Percentiles rank a stretch among this genome's conserved stretches.
Evolutionary conservation across 2,888 invertebrate species (phyloP).

Genomic region (Ormyrus thymus): DNA sequence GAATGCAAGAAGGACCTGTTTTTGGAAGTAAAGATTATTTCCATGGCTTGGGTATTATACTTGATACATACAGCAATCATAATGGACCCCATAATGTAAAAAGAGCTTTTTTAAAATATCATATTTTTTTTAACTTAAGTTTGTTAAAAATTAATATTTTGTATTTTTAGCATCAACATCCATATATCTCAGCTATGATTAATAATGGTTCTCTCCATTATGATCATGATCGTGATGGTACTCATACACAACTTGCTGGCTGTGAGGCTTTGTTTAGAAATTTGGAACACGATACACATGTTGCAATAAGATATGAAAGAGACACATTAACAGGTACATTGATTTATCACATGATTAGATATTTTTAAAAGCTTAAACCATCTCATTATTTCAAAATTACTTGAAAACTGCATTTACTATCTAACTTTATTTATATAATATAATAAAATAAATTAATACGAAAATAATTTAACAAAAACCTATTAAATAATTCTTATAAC

Average conservation of each 20-base stretch:
- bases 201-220: slow-evolving; percentile 97
- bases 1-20: slow-evolving; percentile 89
- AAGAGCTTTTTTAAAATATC: slow-evolving; percentile 4
- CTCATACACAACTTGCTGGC: slow-evolving; percentile 97
- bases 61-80: slow-evolving; percentile 99
- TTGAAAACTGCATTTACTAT: no score
- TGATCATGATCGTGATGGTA: slow-evolving; percentile 99
- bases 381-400: no score
- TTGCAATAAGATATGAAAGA: slow-evolving; percentile 93
- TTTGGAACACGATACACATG: slow-evolving; percentile 90
- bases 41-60: slow-evolving; percentile 90
- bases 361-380: neutral
- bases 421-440: no score
- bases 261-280: slow-evolving; percentile 98
- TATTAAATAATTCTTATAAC: no score
- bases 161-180: slow-evolving; percentile 91
- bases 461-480: no score
- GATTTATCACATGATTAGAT: neutral
- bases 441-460: no score
- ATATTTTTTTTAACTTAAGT: slow-evolving; percentile 31
- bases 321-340: slow-evolving; percentile 88
- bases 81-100: slow-evolving; percentile 98
- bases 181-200: slow-evolving; percentile 98
- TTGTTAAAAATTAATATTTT: slow-evolving; percentile 47
- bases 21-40: slow-evolving; percentile 97